Percentiles rank a stretch among this genome's conserved stretches.
These are phyloP conservation scores for Galeopsomyia nigrocyanea DNA, from an alignment of 2,888 invertebrate genomes.

Conservation along the genomic window DNA sequence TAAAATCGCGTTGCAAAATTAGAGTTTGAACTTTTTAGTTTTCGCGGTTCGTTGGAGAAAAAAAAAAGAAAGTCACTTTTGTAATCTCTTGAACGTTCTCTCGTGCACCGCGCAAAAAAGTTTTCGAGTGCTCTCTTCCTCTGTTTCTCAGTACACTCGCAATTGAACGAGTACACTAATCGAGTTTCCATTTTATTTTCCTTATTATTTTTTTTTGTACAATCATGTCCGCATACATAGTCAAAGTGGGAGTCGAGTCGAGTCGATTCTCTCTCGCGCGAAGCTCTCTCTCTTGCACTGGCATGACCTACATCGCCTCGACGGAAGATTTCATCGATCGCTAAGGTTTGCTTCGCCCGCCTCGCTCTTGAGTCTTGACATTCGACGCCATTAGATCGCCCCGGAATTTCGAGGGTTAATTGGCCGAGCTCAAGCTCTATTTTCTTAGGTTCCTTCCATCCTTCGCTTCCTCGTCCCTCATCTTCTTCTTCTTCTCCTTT, in stretches of 20 bases:
- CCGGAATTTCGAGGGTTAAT: not conserved
- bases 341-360: conserved; percentile 3
- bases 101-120: not conserved
- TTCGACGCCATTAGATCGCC: conserved; percentile 43
- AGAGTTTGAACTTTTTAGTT: too few species aligned
- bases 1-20: too few species aligned
- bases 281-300: not conserved
- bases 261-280: not conserved
- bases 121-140: not conserved
- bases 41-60: too few species aligned
- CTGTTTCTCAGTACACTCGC: not conserved
- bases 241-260: too few species aligned
- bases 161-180: not conserved
- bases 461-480: too few species aligned
- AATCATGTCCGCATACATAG: too few species aligned
- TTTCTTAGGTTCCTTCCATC: too few species aligned
- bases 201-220: not conserved
- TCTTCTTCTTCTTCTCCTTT: too few species aligned
- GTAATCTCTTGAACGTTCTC: too few species aligned
- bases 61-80: too few species aligned
- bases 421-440: not conserved
- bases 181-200: not conserved
- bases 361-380: conserved; percentile 50
- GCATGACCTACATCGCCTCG: conserved; percentile 49
- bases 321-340: conserved; percentile 49